phyloP scores from a whole-genome alignment of 2,113 vertebrate species.

The Acrocephalus arundinaceus region DNA sequence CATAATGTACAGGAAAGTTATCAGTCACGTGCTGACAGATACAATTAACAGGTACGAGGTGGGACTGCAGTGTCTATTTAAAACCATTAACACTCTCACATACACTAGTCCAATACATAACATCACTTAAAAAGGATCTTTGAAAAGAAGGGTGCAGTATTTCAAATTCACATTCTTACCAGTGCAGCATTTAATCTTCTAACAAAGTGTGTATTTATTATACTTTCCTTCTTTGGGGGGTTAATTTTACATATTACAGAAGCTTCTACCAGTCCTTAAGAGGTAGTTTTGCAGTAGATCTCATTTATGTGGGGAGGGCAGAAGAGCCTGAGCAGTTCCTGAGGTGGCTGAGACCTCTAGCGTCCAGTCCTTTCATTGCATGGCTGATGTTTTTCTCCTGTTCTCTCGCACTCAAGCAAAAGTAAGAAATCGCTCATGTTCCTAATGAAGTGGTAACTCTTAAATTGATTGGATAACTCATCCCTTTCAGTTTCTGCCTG shows the following conservation, averaged over 20 bases:
- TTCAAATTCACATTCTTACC: background rate
- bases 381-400: background rate
- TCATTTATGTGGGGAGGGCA: background rate
- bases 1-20: background rate
- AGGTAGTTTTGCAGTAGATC: background rate
- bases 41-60: background rate
- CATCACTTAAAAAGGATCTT: background rate
- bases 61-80: background rate
- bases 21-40: background rate
- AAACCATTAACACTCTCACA: background rate
- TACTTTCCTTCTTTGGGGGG: background rate
- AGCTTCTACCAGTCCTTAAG: background rate
- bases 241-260: background rate
- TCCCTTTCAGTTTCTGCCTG: conserved; percentile 88
- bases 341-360: conserved; percentile 70
- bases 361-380: conserved; percentile 24
- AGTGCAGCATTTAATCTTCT: background rate
- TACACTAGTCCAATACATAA: background rate
- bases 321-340: background rate
- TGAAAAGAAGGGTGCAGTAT: background rate
- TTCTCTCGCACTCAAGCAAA: background rate
- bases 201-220: background rate
- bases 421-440: background rate
- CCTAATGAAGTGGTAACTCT: background rate
- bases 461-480: background rate